Evolutionary conservation across 1,140 invertebrate genomes (phyloP).

Genomic region (Ephestia elutella): DNA sequence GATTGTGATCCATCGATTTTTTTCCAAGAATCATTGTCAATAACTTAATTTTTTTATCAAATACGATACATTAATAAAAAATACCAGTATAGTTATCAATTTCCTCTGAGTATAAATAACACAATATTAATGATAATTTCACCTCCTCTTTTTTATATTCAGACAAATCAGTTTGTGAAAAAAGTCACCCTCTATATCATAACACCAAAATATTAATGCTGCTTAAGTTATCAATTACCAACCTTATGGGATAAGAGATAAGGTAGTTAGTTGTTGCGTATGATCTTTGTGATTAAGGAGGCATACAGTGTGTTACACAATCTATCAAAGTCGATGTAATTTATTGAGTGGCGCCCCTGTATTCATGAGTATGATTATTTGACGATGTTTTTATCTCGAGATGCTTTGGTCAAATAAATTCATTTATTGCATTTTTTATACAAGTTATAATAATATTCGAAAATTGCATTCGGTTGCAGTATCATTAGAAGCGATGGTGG

Average conservation of each 20-base stretch:
- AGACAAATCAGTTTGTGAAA: slow-evolving; percentile 21
- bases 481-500: too few species aligned
- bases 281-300: neutral
- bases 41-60: too few species aligned
- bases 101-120: neutral
- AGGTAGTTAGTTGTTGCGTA: neutral
- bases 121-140: slow-evolving; percentile 10
- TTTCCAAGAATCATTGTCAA: too few species aligned
- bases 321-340: slow-evolving; percentile 20
- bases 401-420: neutral
- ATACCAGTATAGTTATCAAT: neutral
- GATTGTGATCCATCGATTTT: too few species aligned
- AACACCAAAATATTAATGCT: neutral
- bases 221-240: neutral
- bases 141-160: slow-evolving; percentile 17
- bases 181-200: slow-evolving; percentile 1
- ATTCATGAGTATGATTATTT: slow-evolving; percentile 7
- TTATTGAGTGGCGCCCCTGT: slow-evolving; percentile 15
- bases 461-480: too few species aligned
- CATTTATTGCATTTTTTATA: neutral
- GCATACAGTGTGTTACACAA: slow-evolving; percentile 10
- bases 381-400: neutral
- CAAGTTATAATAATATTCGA: too few species aligned
- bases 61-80: too few species aligned
- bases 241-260: neutral